phyloP scores from a whole-genome alignment of 2,797 vertebrate genomes.

The Tokudaia muenninki region DNA sequence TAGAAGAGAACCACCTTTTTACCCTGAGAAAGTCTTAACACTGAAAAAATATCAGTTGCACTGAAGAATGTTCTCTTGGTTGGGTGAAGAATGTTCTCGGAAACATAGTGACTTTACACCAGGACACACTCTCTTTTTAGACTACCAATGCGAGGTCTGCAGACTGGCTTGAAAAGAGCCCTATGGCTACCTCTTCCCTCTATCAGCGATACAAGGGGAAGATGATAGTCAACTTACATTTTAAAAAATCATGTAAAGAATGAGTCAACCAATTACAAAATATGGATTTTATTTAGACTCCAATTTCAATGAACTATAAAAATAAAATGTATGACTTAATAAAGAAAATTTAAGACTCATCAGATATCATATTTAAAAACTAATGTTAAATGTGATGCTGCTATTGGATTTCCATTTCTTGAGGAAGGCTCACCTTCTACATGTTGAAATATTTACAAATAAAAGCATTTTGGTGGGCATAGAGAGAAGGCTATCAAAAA shows the following conservation, averaged over 20 bases:
- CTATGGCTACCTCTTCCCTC: not conserved
- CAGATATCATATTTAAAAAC: not conserved
- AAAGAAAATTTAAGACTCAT: slow-evolving; percentile 19
- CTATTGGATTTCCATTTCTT: slow-evolving; percentile 5
- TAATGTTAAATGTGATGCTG: slow-evolving; percentile 16
- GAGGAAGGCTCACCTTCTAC: not conserved
- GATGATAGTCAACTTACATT: not conserved
- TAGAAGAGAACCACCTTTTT: not conserved
- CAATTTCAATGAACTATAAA: slow-evolving; percentile 15
- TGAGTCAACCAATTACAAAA: slow-evolving; percentile 16
- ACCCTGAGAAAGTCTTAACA: slow-evolving; percentile 18
- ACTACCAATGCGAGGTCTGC: not conserved
- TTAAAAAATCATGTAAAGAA: slow-evolving; percentile 18
- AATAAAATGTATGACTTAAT: not conserved
- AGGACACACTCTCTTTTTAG: not conserved
- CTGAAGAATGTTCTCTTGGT: not conserved
- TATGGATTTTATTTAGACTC: not conserved
- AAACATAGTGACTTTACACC: not conserved
- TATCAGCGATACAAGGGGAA: not conserved
- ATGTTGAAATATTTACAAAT: slow-evolving; percentile 10
- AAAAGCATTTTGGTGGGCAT: not conserved
- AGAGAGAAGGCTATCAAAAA: not conserved
- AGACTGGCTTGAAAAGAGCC: not conserved
- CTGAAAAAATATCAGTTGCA: not conserved
- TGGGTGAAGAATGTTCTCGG: not conserved